A percentile compares a stretch with the other conserved stretches of the same genome.
Conservation (phyloP, 2,888 invertebrate genomes). For the Lacanobia wlatinum region DNA sequence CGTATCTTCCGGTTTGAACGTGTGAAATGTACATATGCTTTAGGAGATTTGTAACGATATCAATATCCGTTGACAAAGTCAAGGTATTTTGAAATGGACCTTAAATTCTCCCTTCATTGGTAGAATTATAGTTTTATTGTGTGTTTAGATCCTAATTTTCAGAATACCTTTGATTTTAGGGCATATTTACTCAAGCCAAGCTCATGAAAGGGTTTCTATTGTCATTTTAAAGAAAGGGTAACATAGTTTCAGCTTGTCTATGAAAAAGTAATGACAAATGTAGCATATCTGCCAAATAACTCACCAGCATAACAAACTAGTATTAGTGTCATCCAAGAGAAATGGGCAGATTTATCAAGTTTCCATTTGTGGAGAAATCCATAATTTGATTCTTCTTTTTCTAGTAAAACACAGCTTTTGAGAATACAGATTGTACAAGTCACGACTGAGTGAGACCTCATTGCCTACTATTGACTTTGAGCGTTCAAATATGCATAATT, state of each 20-base stretch:
- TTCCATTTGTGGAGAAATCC: constrained; percentile 25
- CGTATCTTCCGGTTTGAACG: constrained; percentile 48
- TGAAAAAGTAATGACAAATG: not conserved
- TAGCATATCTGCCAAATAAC: not conserved
- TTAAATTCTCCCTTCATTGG: not conserved
- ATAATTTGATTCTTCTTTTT: constrained; percentile 16
- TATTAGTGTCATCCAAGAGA: not conserved
- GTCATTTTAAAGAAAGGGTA: too few relatives aligned
- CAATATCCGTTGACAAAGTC: constrained; percentile 37
- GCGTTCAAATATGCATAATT: constrained; percentile 39
- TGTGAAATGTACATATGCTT: constrained; percentile 48
- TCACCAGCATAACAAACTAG: too few relatives aligned
- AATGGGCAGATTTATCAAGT: constrained; percentile 20
- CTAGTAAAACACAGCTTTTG: constrained; percentile 8
- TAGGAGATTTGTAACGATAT: constrained; percentile 24
- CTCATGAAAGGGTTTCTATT: too few relatives aligned
- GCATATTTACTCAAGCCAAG: too few relatives aligned
- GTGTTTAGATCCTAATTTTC: not conserved
- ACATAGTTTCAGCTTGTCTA: not conserved
- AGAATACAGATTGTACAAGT: constrained; percentile 24
- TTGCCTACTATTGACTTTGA: constrained; percentile 40
- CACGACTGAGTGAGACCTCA: constrained; percentile 37
- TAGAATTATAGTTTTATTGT: not conserved
- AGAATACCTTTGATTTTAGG: not conserved
- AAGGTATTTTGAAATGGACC: constrained; percentile 8